Evolutionary conservation across 2,888 invertebrate genomes (phyloP).

Genomic region (Horisme vitalbata): DNA sequence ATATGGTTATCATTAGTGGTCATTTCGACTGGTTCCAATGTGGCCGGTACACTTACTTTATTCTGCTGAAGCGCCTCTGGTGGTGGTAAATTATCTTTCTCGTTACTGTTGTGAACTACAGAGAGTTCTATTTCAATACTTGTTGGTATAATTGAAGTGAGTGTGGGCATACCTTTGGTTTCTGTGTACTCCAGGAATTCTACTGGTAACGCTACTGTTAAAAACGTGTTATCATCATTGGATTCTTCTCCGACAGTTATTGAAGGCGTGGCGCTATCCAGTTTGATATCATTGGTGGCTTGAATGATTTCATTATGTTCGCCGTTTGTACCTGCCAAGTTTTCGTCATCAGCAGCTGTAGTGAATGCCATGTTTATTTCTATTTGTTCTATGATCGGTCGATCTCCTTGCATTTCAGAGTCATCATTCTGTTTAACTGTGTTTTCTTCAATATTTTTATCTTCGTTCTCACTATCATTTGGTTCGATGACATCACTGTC

Average conservation of each 20-base stretch:
- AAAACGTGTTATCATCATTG: conserved; percentile 13
- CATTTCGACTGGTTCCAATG: conserved; percentile 32
- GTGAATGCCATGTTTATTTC: conserved; percentile 6
- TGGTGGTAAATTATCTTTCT: conserved; percentile 50
- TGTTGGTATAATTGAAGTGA: conserved; percentile 20
- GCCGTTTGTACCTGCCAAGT: conserved; percentile 1
- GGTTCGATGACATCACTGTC: conserved; percentile 1
- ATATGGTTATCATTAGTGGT: conserved; percentile 17
- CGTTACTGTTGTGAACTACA: conserved; percentile 18
- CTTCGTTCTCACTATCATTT: not conserved
- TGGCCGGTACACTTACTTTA: conserved; percentile 44
- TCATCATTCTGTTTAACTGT: conserved; percentile 5
- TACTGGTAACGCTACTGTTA: conserved; percentile 15
- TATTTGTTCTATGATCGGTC: conserved; percentile 12
- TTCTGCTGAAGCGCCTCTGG: conserved; percentile 63
- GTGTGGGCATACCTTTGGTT: not conserved
- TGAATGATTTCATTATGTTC: conserved; percentile 7
- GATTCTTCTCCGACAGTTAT: conserved; percentile 15
- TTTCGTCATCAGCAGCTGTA: conserved; percentile 10
- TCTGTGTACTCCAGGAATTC: conserved; percentile 5
- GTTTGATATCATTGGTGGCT: conserved; percentile 7
- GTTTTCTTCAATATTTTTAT: conserved; percentile 12
- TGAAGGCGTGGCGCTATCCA: not conserved
- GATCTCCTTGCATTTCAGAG: conserved; percentile 21
- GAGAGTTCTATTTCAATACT: conserved; percentile 19